A percentile compares a stretch with the other conserved stretches of the same genome.
Conservation (phyloP, 2,113 vertebrate genomes). For the Cebidichthys violaceus region DNA sequence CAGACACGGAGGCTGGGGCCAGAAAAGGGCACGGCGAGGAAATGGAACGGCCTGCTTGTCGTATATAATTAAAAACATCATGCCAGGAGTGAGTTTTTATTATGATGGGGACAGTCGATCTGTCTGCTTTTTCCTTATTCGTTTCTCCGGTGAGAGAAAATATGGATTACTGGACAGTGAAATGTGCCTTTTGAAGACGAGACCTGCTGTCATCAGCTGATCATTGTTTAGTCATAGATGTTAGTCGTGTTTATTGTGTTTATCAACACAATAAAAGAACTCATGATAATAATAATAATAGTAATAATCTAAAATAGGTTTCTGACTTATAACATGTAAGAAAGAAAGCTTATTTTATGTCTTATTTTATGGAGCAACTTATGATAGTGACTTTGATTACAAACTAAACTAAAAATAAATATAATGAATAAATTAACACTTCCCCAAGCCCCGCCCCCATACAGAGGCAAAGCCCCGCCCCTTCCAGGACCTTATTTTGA, state of each 20-base stretch:
- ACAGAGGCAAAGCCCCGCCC: no score
- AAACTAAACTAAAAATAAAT: neutral
- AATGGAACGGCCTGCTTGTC: slow-evolving; percentile 57
- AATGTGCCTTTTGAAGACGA: slow-evolving; percentile 25
- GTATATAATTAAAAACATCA: slow-evolving; percentile 72
- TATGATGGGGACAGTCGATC: slow-evolving; percentile 63
- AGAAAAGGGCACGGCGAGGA: slow-evolving; percentile 52
- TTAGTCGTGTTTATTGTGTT: neutral
- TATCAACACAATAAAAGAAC: neutral
- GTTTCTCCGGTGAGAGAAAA: slow-evolving; percentile 53
- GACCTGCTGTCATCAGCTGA: slow-evolving; percentile 27
- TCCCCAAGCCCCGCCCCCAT: neutral
- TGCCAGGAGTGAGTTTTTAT: slow-evolving; percentile 63
- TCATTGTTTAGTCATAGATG: slow-evolving; percentile 45
- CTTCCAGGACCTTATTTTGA: no score
- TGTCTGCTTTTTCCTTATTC: slow-evolving; percentile 51
- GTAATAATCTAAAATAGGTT: neutral
- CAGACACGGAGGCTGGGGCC: slow-evolving; percentile 19
- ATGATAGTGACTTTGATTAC: neutral
- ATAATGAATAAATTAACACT: neutral
- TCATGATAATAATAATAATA: neutral
- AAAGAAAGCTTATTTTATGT: neutral
- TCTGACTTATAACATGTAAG: neutral
- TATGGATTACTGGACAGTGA: slow-evolving; percentile 42
- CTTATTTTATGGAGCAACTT: no score